Percentiles rank a stretch among this genome's conserved stretches.
Conservation (phyloP, 2,888 invertebrate genomes). For the Alsophila aescularia region DNA sequence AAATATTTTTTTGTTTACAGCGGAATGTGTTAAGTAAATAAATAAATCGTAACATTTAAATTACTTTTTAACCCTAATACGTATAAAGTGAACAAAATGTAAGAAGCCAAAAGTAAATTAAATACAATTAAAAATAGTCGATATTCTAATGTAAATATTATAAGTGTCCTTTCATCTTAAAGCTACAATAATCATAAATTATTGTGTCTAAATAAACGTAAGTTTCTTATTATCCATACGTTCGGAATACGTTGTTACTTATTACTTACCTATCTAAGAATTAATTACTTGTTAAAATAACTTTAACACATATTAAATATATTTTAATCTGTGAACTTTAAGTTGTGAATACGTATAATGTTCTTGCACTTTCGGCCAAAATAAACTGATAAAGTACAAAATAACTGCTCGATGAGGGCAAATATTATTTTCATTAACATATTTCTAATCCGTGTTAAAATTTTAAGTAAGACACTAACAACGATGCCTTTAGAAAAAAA, state of each 20-base stretch:
- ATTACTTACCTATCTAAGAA: too few species aligned
- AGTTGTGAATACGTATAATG: not conserved
- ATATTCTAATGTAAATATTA: too few species aligned
- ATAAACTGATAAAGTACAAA: constrained; percentile 3
- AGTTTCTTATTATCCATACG: too few species aligned
- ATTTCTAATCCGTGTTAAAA: not conserved
- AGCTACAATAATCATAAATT: too few species aligned
- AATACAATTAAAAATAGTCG: too few species aligned
- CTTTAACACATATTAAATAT: too few species aligned
- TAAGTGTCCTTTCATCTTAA: too few species aligned
- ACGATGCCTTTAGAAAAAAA: not conserved
- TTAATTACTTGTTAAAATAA: too few species aligned
- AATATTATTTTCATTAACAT: not conserved
- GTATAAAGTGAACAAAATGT: not conserved
- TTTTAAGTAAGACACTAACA: not conserved
- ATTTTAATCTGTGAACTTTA: too few species aligned
- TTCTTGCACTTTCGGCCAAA: constrained; percentile 55
- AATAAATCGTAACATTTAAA: not conserved
- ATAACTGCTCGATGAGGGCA: constrained; percentile 26
- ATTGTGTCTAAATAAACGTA: too few species aligned
- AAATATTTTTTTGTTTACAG: constrained; percentile 43
- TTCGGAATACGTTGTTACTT: too few species aligned
- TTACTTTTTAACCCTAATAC: constrained; percentile 2
- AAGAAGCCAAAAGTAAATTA: not conserved
- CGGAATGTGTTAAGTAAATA: constrained; percentile 64